Evolutionary conservation across 2,888 invertebrate species (phyloP).

Genomic region (Acronicta psi): DNA sequence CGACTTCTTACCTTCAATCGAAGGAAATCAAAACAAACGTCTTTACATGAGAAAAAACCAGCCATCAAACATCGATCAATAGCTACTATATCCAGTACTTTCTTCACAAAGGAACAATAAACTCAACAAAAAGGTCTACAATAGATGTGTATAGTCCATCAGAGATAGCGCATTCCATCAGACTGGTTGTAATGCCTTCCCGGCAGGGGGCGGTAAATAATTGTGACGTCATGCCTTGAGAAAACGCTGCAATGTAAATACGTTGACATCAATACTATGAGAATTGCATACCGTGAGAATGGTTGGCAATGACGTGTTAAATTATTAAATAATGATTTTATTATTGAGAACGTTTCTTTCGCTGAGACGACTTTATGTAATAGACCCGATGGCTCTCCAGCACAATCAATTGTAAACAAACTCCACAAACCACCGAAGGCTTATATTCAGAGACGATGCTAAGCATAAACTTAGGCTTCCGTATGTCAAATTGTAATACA

Average conservation of each 20-base stretch:
- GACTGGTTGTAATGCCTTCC: slow-evolving; percentile 60
- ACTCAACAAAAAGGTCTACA: slow-evolving; percentile 42
- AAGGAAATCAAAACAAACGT: slow-evolving; percentile 5
- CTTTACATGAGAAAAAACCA: not conserved
- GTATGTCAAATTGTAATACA: no score
- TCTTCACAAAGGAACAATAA: slow-evolving; percentile 45
- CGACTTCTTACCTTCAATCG: not conserved
- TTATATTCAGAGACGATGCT: no score
- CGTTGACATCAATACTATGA: slow-evolving; percentile 39
- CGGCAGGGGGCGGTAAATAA: slow-evolving; percentile 24
- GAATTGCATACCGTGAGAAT: slow-evolving; percentile 37
- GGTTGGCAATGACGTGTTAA: slow-evolving; percentile 23
- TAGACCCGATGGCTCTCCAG: not conserved
- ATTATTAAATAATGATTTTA: slow-evolving; percentile 10
- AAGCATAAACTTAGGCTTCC: no score
- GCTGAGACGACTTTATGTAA: not conserved
- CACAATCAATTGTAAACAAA: no score
- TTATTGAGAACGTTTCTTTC: not conserved
- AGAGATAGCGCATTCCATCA: slow-evolving; percentile 55
- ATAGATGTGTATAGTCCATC: slow-evolving; percentile 33
- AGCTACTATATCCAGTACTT: slow-evolving; percentile 12
- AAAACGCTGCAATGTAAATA: slow-evolving; percentile 26
- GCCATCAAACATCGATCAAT: slow-evolving; percentile 1
- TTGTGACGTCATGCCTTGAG: slow-evolving; percentile 35
- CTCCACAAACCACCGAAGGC: no score